phyloP scores from a whole-genome alignment of 2,113 vertebrate genomes.

The Perca flavescens region DNA sequence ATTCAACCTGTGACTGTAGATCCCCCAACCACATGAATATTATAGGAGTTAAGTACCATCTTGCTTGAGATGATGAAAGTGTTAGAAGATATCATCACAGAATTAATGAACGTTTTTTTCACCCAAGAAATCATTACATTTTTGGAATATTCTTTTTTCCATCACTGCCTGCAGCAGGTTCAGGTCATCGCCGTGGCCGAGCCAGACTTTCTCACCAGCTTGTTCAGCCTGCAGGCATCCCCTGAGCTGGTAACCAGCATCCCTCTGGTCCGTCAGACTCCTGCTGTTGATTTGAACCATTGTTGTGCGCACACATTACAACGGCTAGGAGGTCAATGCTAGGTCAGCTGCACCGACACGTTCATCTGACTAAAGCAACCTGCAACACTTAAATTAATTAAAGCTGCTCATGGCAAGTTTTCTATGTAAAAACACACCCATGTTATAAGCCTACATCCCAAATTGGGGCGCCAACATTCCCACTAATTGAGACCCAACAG shows the following conservation, averaged over 20 bases:
- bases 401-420: background rate
- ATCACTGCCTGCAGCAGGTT: constrained; percentile 16
- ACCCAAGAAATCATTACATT: constrained; percentile 15
- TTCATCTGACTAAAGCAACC: constrained; percentile 7
- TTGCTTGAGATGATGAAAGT: background rate
- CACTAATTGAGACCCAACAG: constrained; percentile 63
- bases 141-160: constrained; percentile 4
- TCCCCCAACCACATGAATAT: background rate
- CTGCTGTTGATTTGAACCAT: constrained; percentile 27
- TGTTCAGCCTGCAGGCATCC: constrained; percentile 52
- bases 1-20: too few relatives aligned
- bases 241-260: constrained; percentile 38
- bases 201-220: constrained; percentile 14
- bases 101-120: background rate
- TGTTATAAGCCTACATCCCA: constrained; percentile 1
- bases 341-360: constrained; percentile 11
- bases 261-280: constrained; percentile 37
- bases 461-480: background rate
- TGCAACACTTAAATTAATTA: constrained; percentile 12
- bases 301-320: constrained; percentile 29
- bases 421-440: constrained; percentile 35
- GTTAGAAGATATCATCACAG: background rate
- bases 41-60: background rate
- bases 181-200: constrained; percentile 3
- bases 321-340: constrained; percentile 13